These are phyloP conservation scores for Drosophila leonis DNA, from an alignment of 2,888 invertebrate genomes.

Conservation along the genomic window DNA sequence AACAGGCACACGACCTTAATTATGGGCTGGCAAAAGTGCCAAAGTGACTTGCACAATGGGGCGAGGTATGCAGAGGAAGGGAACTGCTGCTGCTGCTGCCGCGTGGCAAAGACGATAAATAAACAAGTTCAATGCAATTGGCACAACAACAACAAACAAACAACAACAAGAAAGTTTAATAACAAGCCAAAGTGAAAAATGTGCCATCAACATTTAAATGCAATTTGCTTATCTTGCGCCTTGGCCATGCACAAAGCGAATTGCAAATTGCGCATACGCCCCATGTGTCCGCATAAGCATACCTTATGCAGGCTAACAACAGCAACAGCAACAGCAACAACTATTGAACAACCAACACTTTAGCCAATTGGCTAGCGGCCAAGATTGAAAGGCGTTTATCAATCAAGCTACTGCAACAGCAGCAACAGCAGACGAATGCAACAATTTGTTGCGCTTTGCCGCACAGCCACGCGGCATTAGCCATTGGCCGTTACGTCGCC, in stretches of 20 bases:
- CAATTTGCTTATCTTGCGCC: conserved; percentile 64
- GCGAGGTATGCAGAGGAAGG: background rate
- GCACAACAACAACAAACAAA: conserved; percentile 38
- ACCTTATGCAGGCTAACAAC: conserved; percentile 16
- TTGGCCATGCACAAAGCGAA: conserved; percentile 44
- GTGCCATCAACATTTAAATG: conserved; percentile 56
- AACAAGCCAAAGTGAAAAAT: conserved; percentile 40
- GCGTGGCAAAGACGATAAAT: conserved; percentile 29
- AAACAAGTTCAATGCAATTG: conserved; percentile 73
- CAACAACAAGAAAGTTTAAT: conserved; percentile 9
- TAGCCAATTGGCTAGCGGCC: conserved; percentile 19
- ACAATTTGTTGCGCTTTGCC: conserved; percentile 78
- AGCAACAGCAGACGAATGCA: conserved; percentile 55
- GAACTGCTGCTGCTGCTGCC: background rate
- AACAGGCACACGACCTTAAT: conserved; percentile 71
- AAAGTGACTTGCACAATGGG: conserved; percentile 46
- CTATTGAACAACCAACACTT: conserved; percentile 23
- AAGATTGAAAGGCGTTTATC: conserved; percentile 69
- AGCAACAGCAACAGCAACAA: conserved; percentile 7
- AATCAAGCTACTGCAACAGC: conserved; percentile 56
- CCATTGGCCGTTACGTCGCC: conserved; percentile 58
- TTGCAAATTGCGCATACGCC: conserved; percentile 80
- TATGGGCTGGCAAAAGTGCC: conserved; percentile 45
- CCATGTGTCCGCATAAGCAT: conserved; percentile 37
- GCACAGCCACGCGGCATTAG: conserved; percentile 59